Conservation (phyloP, 2,888 invertebrate species). For the Luffia ferchaultella region DNA sequence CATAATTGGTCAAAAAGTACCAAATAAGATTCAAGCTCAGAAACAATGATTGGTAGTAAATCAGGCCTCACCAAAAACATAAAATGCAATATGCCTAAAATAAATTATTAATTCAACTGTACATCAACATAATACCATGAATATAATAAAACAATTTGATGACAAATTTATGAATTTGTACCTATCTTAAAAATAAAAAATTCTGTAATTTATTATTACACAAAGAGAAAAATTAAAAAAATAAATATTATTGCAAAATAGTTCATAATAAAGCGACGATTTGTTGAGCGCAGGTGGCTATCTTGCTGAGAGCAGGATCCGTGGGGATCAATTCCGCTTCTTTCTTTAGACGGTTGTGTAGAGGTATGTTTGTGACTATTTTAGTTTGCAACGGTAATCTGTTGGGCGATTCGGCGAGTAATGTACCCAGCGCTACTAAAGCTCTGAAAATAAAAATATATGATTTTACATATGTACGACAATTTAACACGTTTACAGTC, state of each 20-base stretch:
- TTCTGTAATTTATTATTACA: background rate
- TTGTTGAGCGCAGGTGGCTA: slow-evolving; percentile 47
- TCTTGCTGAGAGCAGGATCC: slow-evolving; percentile 39
- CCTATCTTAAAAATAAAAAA: too few species aligned
- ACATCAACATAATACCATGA: too few species aligned
- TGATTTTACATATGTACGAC: too few species aligned
- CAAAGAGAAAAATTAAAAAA: background rate
- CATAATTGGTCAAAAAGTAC: too few species aligned
- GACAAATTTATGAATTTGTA: too few species aligned
- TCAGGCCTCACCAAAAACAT: too few species aligned
- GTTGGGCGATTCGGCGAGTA: slow-evolving; percentile 59
- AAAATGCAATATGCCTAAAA: too few species aligned
- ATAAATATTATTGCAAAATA: background rate
- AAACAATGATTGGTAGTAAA: too few species aligned
- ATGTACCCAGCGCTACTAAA: slow-evolving; percentile 75
- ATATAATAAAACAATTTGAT: too few species aligned
- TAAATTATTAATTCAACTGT: too few species aligned
- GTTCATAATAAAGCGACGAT: slow-evolving; percentile 46
- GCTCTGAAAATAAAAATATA: slow-evolving; percentile 53
- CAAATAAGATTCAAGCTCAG: too few species aligned
- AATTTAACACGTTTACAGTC: background rate
- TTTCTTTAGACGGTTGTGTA: slow-evolving; percentile 44
- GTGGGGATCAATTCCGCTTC: slow-evolving; percentile 29
- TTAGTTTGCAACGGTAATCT: slow-evolving; percentile 44
- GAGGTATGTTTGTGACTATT: slow-evolving; percentile 34